Evolutionary conservation across 2,888 invertebrate species (phyloP).

Genomic region (Cataglyphis livida): DNA sequence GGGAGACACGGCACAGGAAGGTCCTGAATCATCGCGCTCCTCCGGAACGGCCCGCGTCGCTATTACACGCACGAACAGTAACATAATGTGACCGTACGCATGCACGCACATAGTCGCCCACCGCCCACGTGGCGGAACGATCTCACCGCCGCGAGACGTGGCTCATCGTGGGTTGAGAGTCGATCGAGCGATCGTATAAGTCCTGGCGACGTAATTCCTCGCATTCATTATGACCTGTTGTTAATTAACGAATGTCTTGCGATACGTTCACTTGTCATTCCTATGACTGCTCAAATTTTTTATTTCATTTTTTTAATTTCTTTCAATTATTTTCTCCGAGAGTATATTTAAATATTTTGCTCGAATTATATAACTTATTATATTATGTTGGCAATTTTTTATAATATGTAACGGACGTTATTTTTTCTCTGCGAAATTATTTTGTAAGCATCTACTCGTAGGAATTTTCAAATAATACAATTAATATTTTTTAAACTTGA

Average conservation of each 20-base stretch:
- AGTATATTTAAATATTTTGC: neutral
- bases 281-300: neutral
- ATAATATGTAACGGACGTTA: neutral
- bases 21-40: constrained; percentile 67
- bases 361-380: neutral
- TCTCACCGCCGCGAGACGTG: constrained; percentile 2
- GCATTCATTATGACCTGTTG: neutral
- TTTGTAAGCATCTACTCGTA: neutral
- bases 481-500: neutral
- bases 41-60: constrained; percentile 41
- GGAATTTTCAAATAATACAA: neutral
- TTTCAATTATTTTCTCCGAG: neutral
- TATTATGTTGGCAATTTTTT: neutral
- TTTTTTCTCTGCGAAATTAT: neutral
- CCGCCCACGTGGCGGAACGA: constrained; percentile 47
- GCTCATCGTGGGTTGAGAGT: constrained; percentile 18
- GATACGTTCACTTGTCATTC: constrained; percentile 4
- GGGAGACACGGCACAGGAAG: constrained; percentile 69
- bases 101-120: constrained; percentile 26
- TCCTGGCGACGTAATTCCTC: neutral
- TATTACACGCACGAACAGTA: constrained; percentile 56
- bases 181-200: constrained; percentile 44
- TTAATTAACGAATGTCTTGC: constrained; percentile 32
- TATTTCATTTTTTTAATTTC: neutral
- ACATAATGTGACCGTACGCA: constrained; percentile 49